Conservation (phyloP, 2,888 invertebrate species). For the Opisthograptis luteolata region DNA sequence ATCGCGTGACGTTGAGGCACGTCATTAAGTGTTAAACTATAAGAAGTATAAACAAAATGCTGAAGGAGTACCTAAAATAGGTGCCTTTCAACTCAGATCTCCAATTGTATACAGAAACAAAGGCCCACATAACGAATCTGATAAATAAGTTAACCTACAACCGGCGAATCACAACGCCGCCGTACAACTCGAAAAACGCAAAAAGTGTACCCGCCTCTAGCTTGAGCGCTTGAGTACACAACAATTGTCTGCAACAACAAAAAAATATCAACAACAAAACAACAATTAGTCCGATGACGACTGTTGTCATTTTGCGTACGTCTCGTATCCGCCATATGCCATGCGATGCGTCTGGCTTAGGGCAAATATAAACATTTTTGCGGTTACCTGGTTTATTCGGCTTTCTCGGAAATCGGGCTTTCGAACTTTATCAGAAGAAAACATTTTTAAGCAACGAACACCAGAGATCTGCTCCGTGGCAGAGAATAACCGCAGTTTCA, state of each 20-base stretch:
- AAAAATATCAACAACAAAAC: slow-evolving; percentile 57
- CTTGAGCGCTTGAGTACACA: slow-evolving; percentile 56
- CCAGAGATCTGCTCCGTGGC: no score
- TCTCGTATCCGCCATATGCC: slow-evolving; percentile 69
- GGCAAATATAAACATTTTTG: slow-evolving; percentile 61
- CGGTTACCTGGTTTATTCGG: slow-evolving; percentile 34
- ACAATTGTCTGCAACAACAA: slow-evolving; percentile 39
- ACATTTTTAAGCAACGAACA: neutral
- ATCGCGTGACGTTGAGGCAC: no score
- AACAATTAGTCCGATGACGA: slow-evolving; percentile 63
- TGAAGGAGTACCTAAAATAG: no score
- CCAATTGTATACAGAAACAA: no score
- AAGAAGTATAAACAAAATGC: no score
- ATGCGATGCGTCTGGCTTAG: slow-evolving; percentile 71
- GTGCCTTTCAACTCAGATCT: no score
- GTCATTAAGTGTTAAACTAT: no score
- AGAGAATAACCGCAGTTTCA: no score
- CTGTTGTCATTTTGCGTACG: slow-evolving; percentile 78
- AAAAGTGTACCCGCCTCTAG: slow-evolving; percentile 50
- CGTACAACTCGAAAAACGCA: slow-evolving; percentile 47
- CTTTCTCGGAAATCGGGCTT: neutral
- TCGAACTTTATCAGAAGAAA: neutral
- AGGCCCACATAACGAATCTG: slow-evolving; percentile 34
- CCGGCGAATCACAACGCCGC: slow-evolving; percentile 38
- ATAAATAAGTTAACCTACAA: slow-evolving; percentile 54